Evolutionary conservation across 2,797 vertebrate species (phyloP).

Genomic region (Oryzias dopingdopingensis): DNA sequence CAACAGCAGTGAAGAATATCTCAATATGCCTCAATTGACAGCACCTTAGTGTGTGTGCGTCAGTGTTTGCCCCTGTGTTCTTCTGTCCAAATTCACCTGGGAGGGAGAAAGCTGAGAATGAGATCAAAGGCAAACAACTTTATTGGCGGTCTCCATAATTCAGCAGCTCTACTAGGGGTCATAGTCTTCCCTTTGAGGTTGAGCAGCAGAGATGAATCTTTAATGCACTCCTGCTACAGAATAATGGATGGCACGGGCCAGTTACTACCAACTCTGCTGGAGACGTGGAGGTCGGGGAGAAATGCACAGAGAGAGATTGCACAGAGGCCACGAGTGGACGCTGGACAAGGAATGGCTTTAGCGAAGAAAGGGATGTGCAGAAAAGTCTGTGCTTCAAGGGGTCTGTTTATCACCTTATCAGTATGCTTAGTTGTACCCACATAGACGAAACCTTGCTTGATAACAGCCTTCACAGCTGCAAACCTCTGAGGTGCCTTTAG

Average conservation of each 20-base stretch:
- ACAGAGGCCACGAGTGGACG: constrained; percentile 27
- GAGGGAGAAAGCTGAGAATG: constrained; percentile 64
- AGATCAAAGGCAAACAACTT: constrained; percentile 81
- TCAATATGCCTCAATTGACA: constrained; percentile 31
- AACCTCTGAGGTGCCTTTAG: constrained; percentile 48
- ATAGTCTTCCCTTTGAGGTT: constrained; percentile 77
- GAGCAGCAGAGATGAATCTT: constrained; percentile 77
- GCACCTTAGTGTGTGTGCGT: constrained; percentile 21
- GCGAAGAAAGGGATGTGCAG: constrained; percentile 26
- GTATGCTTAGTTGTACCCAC: constrained; percentile 12
- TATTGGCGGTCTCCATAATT: constrained; percentile 80
- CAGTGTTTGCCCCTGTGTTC: constrained; percentile 41
- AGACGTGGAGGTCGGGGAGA: constrained; percentile 38
- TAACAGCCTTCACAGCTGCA: constrained; percentile 52
- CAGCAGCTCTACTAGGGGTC: constrained; percentile 78
- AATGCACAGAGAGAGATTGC: constrained; percentile 7
- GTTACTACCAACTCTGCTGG: constrained; percentile 49
- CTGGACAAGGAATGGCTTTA: constrained; percentile 13
- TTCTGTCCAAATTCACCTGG: constrained; percentile 59
- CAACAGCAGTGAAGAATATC: constrained; percentile 19
- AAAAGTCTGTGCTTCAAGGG: not conserved
- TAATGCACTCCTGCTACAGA: constrained; percentile 72
- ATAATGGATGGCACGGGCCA: constrained; percentile 73
- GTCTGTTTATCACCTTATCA: constrained; percentile 21
- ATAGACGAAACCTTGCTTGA: constrained; percentile 34